phyloP scores from a whole-genome alignment of 2,113 vertebrate species.

The Erythrocercus mccallii region DNA sequence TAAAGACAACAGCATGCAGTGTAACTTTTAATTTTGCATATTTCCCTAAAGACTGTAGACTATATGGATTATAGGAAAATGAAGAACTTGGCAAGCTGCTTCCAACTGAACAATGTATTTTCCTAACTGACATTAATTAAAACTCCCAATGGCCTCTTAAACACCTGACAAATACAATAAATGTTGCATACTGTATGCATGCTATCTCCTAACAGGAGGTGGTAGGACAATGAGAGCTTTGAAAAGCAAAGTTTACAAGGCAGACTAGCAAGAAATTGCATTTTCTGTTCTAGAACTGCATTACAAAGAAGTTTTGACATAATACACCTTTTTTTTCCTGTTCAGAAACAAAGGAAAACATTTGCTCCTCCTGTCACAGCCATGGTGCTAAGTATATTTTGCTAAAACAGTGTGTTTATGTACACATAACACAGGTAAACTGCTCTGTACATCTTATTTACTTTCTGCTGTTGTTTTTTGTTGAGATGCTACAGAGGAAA shows the following conservation, averaged over 20 bases:
- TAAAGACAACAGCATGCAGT: conserved; percentile 88
- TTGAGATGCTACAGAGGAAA: conserved; percentile 17
- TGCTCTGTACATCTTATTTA: background rate
- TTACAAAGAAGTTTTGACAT: conserved; percentile 34
- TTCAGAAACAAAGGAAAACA: conserved; percentile 47
- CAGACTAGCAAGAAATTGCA: conserved; percentile 46
- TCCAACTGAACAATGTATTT: conserved; percentile 85
- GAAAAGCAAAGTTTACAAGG: conserved; percentile 64
- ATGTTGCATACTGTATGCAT: conserved; percentile 80
- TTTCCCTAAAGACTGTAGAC: conserved; percentile 85
- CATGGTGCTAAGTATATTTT: background rate
- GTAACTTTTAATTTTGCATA: conserved; percentile 89
- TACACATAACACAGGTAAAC: background rate
- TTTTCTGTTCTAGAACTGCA: conserved; percentile 24
- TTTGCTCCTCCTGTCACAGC: background rate
- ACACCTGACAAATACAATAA: conserved; percentile 89
- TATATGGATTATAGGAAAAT: conserved; percentile 87
- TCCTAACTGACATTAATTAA: conserved; percentile 91
- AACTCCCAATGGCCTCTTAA: conserved; percentile 88
- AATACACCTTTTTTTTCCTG: background rate
- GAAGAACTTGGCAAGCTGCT: conserved; percentile 85
- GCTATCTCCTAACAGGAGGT: conserved; percentile 74
- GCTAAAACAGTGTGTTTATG: background rate
- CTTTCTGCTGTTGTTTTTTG: background rate
- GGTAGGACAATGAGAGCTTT: conserved; percentile 55